Percentiles rank a stretch among this genome's conserved stretches.
These are phyloP conservation scores for Notospermus geniculatus DNA, from an alignment of 1,140 invertebrate genomes.

Conservation along the genomic window DNA sequence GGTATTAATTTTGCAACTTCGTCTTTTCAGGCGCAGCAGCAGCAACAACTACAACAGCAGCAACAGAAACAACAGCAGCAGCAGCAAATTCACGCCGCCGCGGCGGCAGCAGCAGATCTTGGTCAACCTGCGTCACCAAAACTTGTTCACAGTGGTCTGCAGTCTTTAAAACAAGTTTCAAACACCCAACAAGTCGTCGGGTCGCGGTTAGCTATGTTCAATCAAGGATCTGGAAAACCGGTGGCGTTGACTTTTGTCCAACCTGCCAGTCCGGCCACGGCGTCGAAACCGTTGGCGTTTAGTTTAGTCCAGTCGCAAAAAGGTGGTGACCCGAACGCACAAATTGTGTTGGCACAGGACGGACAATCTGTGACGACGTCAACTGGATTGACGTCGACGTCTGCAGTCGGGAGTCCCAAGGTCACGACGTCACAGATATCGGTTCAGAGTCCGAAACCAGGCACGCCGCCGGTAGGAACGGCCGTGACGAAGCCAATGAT, in stretches of 20 bases:
- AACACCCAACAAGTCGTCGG: too few relatives aligned
- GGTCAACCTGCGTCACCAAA: constrained; percentile 16
- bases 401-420: constrained; percentile 8
- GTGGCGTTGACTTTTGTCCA: constrained; percentile 3
- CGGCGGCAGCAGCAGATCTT: not conserved
- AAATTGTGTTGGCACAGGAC: too few relatives aligned
- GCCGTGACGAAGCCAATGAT: constrained; percentile 35
- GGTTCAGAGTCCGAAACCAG: not conserved
- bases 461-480: constrained; percentile 3
- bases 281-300: constrained; percentile 1
- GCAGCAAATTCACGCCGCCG: constrained; percentile 13
- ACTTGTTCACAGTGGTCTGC: constrained; percentile 7
- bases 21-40: not conserved
- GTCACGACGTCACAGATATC: not conserved
- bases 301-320: not conserved
- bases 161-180: too few relatives aligned
- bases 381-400: not conserved
- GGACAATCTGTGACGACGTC: not conserved
- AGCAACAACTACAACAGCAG: constrained; percentile 23
- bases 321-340: too few relatives aligned
- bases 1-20: too few relatives aligned
- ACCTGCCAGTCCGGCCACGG: not conserved
- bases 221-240: constrained; percentile 5
- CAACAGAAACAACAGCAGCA: constrained; percentile 20
- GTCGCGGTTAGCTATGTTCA: not conserved